These are phyloP conservation scores for Plagodis pulveraria DNA, from an alignment of 2,888 invertebrate species.

Conservation along the genomic window DNA sequence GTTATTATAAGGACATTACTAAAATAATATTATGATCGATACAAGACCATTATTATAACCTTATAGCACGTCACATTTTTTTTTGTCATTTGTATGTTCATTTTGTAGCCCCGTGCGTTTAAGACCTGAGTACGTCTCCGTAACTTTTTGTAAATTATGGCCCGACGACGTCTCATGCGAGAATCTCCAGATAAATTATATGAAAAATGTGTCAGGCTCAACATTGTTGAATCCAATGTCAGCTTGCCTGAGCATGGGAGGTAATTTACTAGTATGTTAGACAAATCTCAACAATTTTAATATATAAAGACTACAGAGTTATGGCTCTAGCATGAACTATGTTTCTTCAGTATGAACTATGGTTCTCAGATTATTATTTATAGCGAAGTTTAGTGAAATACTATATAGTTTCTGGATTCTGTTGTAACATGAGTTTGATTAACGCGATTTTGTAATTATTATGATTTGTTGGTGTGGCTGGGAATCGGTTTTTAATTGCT, in stretches of 20 bases:
- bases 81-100: too few relatives aligned
- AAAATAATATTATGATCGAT: too few relatives aligned
- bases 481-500: conserved; percentile 15
- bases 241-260: conserved; percentile 34
- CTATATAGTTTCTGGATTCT: conserved; percentile 16
- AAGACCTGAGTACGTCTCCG: conserved; percentile 47
- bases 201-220: conserved; percentile 59
- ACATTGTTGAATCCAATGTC: conserved; percentile 42
- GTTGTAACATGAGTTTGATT: conserved; percentile 26
- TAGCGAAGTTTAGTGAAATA: conserved; percentile 19
- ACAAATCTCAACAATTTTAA: conserved; percentile 40
- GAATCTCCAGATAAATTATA: conserved; percentile 56
- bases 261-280: conserved; percentile 38
- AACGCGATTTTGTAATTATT: conserved; percentile 21
- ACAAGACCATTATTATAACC: too few relatives aligned
- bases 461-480: conserved; percentile 21
- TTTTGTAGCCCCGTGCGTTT: too few relatives aligned
- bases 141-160: conserved; percentile 58
- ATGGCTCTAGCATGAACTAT: conserved; percentile 17
- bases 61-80: too few relatives aligned
- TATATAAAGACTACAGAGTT: conserved; percentile 21
- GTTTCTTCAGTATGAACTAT: conserved; percentile 13
- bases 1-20: too few relatives aligned
- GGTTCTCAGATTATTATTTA: conserved; percentile 19
- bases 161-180: conserved; percentile 54